A percentile compares a stretch with the other conserved stretches of the same genome.
phyloP scores from a whole-genome alignment of 2,797 vertebrate species.

The Pangasius djambal region DNA sequence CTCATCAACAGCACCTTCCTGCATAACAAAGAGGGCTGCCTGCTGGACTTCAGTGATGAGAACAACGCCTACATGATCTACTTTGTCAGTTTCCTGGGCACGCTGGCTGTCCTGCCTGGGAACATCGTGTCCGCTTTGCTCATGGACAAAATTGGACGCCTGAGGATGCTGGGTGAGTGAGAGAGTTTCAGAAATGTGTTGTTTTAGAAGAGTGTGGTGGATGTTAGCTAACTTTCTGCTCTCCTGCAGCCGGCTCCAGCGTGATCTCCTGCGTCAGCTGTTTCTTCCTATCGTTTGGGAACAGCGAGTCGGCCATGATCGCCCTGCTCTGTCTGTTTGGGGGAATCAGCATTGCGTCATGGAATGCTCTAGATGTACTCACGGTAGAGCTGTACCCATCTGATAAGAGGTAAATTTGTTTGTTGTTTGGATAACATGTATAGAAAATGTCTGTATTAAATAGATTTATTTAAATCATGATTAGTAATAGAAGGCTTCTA shows the following conservation, averaged over 20 bases:
- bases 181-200: neutral
- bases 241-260: conserved; percentile 88
- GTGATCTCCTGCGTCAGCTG: conserved; percentile 97
- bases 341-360: conserved; percentile 96
- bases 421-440: neutral
- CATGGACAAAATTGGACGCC: conserved; percentile 97
- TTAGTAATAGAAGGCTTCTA: neutral
- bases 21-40: conserved; percentile 97
- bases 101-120: conserved; percentile 92
- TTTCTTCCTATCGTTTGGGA: conserved; percentile 96
- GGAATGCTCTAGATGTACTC: conserved; percentile 93
- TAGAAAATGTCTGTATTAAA: neutral
- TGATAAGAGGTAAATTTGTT: conserved; percentile 84
- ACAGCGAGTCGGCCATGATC: conserved; percentile 97
- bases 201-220: neutral
- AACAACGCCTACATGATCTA: conserved; percentile 99
- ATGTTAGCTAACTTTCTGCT: neutral
- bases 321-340: conserved; percentile 96
- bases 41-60: conserved; percentile 91
- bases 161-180: conserved; percentile 91
- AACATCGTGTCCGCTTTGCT: conserved; percentile 96
- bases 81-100: conserved; percentile 96
- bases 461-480: neutral
- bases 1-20: conserved; percentile 95
- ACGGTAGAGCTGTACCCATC: conserved; percentile 97